Evolutionary conservation across 2,797 vertebrate species (phyloP), one percentile per base, ranked within the genome.

Genomic region (Eulemur albifrons): DNA sequence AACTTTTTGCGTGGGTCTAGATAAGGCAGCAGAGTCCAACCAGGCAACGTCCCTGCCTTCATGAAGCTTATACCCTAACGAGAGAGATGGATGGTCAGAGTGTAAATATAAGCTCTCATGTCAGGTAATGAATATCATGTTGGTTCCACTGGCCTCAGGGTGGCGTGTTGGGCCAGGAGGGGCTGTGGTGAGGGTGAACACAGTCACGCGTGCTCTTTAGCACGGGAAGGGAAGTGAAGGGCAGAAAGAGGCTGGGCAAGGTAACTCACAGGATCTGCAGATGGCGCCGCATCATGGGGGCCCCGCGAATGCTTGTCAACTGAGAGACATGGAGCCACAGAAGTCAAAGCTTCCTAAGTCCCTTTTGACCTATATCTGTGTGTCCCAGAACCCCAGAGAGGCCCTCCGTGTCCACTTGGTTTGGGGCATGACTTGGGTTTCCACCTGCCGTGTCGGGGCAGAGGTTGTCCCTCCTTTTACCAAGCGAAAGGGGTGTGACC

Each of bases 241-340:
- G 13, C 18, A 15, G 30, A 48, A 38, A 7, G 18, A 7, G 4
- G 25, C 35, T 70, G 40, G 54, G n/a, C 17, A 2, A 8, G 7
- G 21, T 10, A 14, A 52, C 43, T 88, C 92, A 25, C 2, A 10
- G 84, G 21, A 27, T 90, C 79, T 40, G 1, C 2, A 54, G 72
- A 0, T 2, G 43, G 72, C 0, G 4, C 25, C 35, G 1, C 5
- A 0, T 0, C 11, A 20, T 11, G 65, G 0, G 63, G 25, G 30
- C 17, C 75, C 48, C 9, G 0, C 11, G 57, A 20, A 35, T 18
- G 32, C 9, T 43, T 54, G 25, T 86, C 63, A 32, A 1, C 27
- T 12, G 17, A 76, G n/a, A 48, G 35, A n/a, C 17, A 1, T 7
- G 11, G 40, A 57, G 23, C 18, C 7, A 5, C 27, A 4, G 72